These are phyloP conservation scores for Sympetrum striolatum DNA, from an alignment of 2,888 invertebrate species.

Conservation along the genomic window DNA sequence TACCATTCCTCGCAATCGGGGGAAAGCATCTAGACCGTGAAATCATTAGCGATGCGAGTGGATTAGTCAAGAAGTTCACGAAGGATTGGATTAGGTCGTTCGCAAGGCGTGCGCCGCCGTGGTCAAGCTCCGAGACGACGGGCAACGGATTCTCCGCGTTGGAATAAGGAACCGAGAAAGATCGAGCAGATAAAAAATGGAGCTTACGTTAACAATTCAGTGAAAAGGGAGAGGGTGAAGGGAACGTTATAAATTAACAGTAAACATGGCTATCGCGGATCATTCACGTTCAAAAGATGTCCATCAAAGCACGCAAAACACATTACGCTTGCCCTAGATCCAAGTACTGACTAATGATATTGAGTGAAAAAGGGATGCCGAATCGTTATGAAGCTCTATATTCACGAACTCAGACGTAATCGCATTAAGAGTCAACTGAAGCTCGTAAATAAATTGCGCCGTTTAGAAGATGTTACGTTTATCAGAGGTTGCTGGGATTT, in stretches of 20 bases:
- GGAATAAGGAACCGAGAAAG: not conserved
- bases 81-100: not conserved
- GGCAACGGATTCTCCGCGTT: not conserved
- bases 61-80: not conserved
- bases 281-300: not conserved
- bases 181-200: not conserved
- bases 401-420: too few species aligned
- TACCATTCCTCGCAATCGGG: not conserved
- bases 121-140: not conserved
- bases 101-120: not conserved
- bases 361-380: too few species aligned
- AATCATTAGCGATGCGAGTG: not conserved
- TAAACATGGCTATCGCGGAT: not conserved
- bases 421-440: too few species aligned
- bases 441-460: too few species aligned
- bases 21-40: constrained; percentile 11
- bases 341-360: not conserved
- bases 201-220: not conserved
- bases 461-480: too few species aligned
- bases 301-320: not conserved
- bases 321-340: not conserved
- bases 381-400: too few species aligned
- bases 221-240: not conserved
- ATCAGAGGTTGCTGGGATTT: too few species aligned
- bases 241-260: not conserved